These are phyloP conservation scores for Coturnix japonica DNA, from an alignment of 2,113 vertebrate species.

Conservation along the genomic window DNA sequence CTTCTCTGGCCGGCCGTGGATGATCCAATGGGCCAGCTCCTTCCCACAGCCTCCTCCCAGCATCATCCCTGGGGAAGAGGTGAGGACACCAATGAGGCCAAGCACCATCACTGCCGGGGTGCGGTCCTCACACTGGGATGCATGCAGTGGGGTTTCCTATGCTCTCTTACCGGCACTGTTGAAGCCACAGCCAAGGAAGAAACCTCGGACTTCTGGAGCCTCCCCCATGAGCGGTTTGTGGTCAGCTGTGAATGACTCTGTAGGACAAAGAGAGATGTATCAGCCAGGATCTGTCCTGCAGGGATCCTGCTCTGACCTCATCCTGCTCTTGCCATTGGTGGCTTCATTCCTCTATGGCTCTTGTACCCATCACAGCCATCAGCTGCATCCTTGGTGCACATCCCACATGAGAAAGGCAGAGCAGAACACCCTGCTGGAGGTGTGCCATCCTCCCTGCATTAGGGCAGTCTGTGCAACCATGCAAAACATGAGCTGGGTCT, in stretches of 20 bases:
- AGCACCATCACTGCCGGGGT: fast-evolving
- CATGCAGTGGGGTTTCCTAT: fast-evolving
- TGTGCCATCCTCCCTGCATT: neutral
- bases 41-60: constrained; percentile 93
- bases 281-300: neutral
- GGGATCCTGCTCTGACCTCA: neutral
- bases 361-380: neutral
- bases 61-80: constrained; percentile 90
- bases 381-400: neutral
- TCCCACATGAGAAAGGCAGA: neutral
- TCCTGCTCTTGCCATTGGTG: neutral
- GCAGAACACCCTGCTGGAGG: neutral
- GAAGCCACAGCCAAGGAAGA: constrained; percentile 97
- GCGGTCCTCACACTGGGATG: fast-evolving
- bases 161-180: constrained; percentile 92
- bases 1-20: constrained; percentile 91
- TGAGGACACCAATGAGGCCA: fast-evolving
- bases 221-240: constrained; percentile 98
- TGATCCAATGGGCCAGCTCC: constrained; percentile 94
- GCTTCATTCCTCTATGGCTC: neutral
- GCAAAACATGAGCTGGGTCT: neutral
- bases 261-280: neutral
- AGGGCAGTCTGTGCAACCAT: neutral
- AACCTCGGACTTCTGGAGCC: constrained; percentile 91
- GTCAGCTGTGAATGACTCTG: constrained; percentile 96